Evolutionary conservation across 1,140 invertebrate genomes (phyloP).

Genomic region (Mycetomoellerius zeteki): DNA sequence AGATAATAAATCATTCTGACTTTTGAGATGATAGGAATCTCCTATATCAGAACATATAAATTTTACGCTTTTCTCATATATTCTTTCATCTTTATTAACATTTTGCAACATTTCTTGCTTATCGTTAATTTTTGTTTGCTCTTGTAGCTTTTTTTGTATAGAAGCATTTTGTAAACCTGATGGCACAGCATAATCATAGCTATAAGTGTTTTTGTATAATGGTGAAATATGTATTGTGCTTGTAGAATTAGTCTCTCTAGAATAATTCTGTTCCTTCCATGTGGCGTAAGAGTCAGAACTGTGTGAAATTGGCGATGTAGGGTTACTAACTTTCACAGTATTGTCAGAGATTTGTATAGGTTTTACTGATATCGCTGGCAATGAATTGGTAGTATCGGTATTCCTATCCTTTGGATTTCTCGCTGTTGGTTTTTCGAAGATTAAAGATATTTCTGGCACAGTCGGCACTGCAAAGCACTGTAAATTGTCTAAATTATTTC

Average conservation of each 20-base stretch:
- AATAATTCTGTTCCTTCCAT: slow-evolving; percentile 78
- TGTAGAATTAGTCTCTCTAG: not conserved
- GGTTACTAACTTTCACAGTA: slow-evolving; percentile 5
- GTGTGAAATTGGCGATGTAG: not conserved
- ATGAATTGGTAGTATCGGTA: not conserved
- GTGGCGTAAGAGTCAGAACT: slow-evolving; percentile 75
- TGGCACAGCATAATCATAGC: not conserved
- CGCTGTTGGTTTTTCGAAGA: slow-evolving; percentile 74
- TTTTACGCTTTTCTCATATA: slow-evolving; percentile 13
- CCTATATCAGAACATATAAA: slow-evolving; percentile 3
- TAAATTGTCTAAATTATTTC: slow-evolving; percentile 49
- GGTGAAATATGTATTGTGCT: not conserved
- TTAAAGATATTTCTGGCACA: slow-evolving; percentile 80
- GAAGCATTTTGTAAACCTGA: not conserved
- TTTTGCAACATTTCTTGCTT: not conserved
- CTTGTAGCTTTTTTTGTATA: slow-evolving; percentile 2
- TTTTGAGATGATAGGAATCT: not conserved
- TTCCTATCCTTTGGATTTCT: slow-evolving; percentile 5
- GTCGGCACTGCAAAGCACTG: slow-evolving; percentile 73
- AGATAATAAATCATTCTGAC: not conserved
- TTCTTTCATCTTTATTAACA: not conserved
- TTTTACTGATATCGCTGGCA: not conserved
- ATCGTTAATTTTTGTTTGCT: not conserved
- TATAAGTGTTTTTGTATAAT: not conserved
- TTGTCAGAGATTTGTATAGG: not conserved